A percentile compares a stretch with the other conserved stretches of the same genome.
Conservation (phyloP, 2,113 vertebrate genomes). For the Psittacula cyanocephala region DNA sequence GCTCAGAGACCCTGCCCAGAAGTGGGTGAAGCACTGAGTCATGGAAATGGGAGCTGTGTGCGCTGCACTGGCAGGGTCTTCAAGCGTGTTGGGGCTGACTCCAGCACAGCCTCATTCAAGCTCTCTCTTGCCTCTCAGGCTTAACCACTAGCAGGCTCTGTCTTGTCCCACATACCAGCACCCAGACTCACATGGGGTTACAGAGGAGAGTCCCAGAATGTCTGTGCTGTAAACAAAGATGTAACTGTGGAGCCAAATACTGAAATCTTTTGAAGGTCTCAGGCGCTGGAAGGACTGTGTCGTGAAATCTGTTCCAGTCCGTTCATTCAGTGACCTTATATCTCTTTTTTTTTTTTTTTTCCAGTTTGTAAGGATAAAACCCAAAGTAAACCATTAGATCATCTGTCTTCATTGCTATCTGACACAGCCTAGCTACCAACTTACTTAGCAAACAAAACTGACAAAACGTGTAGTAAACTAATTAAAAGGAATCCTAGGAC, state of each 20-base stretch:
- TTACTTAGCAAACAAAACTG: background rate
- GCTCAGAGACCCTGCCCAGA: background rate
- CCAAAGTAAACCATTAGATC: background rate
- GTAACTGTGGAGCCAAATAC: background rate
- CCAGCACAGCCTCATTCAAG: conserved; percentile 55
- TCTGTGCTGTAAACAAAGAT: conserved; percentile 10
- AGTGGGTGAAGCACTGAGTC: conserved; percentile 11
- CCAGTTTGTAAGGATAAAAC: background rate
- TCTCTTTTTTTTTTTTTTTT: background rate
- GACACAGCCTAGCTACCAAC: background rate
- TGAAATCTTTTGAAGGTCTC: background rate
- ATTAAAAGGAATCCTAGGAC: background rate
- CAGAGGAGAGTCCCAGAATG: background rate
- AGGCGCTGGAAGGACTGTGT: background rate
- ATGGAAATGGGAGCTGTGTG: background rate
- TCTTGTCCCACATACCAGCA: conserved; percentile 63
- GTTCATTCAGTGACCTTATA: background rate
- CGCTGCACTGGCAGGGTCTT: conserved; percentile 2
- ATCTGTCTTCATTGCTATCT: background rate
- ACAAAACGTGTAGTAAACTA: background rate
- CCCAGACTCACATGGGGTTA: background rate
- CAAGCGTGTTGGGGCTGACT: conserved; percentile 25
- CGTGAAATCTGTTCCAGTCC: background rate
- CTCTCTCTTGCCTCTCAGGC: conserved; percentile 59
- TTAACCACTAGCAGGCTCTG: conserved; percentile 56